Evolutionary conservation across 2,888 invertebrate species (phyloP).

Genomic region (Drosophila testacea): DNA sequence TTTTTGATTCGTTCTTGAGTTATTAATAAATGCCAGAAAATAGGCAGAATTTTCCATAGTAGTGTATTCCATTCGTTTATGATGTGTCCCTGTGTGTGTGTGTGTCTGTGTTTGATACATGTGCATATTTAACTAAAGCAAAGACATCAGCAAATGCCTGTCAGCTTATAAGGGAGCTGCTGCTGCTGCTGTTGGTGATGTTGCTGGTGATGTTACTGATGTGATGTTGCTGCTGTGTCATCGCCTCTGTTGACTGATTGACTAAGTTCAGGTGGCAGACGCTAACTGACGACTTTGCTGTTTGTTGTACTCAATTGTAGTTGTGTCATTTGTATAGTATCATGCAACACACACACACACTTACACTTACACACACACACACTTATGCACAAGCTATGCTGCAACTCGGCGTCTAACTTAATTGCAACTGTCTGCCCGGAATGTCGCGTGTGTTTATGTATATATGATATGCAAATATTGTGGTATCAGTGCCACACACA

Average conservation of each 20-base stretch:
- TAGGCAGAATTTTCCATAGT: too few relatives aligned
- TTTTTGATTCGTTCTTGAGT: too few relatives aligned
- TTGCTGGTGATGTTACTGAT: constrained; percentile 7
- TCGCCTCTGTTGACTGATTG: constrained; percentile 69
- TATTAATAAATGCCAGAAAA: too few relatives aligned
- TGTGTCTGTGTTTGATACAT: constrained; percentile 40
- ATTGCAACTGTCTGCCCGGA: constrained; percentile 71
- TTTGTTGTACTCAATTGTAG: constrained; percentile 39
- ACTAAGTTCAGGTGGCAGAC: constrained; percentile 68
- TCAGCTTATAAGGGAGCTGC: constrained; percentile 21
- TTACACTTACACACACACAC: constrained; percentile 19
- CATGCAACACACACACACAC: constrained; percentile 27
- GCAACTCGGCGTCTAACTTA: constrained; percentile 62
- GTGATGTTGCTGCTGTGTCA: constrained; percentile 31
- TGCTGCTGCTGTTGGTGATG: constrained; percentile 8
- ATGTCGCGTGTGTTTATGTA: constrained; percentile 77
- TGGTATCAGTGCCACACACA: constrained; percentile 62
- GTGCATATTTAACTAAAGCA: constrained; percentile 61
- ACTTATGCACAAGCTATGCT: constrained; percentile 5
- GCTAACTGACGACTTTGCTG: constrained; percentile 52
- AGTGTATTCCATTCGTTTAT: constrained; percentile 12
- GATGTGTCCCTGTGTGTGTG: constrained; percentile 10
- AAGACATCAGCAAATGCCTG: constrained; percentile 58
- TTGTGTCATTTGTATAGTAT: constrained; percentile 59
- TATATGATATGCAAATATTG: constrained; percentile 80